A percentile compares a stretch with the other conserved stretches of the same genome.
These are phyloP conservation scores for Episyrphus balteatus DNA, from an alignment of 1,140 invertebrate species.

Conservation along the genomic window DNA sequence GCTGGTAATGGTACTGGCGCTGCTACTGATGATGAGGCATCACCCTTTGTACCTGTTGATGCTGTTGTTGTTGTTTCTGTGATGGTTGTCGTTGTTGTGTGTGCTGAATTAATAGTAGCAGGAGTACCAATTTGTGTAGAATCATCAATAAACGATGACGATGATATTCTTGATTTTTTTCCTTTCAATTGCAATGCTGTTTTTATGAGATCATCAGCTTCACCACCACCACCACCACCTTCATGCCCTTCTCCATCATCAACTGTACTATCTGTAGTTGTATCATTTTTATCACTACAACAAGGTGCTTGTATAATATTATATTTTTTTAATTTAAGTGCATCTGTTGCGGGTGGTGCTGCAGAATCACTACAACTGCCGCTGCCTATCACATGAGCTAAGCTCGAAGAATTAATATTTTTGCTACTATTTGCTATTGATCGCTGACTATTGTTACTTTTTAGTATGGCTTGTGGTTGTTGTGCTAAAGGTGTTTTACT, in stretches of 20 bases:
- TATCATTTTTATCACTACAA: not conserved
- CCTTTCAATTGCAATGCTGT: not conserved
- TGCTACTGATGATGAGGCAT: slow-evolving; percentile 16
- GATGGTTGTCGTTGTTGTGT: not conserved
- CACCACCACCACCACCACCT: slow-evolving; percentile 4
- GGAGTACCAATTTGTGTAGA: not conserved
- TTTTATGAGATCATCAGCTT: slow-evolving; percentile 5
- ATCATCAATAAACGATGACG: not conserved
- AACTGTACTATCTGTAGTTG: slow-evolving; percentile 20
- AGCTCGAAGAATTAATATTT: not conserved
- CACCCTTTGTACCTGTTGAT: slow-evolving; percentile 10
- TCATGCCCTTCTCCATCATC: slow-evolving; percentile 12
- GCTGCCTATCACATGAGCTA: no score
- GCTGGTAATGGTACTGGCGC: slow-evolving; percentile 19
- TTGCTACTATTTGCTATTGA: not conserved
- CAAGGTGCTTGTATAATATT: not conserved
- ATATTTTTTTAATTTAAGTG: slow-evolving; percentile 4
- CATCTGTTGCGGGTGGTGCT: not conserved
- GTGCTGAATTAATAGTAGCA: not conserved
- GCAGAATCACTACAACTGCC: not conserved
- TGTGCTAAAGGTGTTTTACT: not conserved
- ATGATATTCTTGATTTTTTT: not conserved
- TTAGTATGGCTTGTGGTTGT: not conserved
- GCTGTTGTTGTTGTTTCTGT: slow-evolving; percentile 2
- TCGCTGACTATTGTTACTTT: not conserved